Evolutionary conservation across 1,140 invertebrate species (phyloP), one percentile per base, ranked within the genome.

Genomic region (Bombus confusus): DNA sequence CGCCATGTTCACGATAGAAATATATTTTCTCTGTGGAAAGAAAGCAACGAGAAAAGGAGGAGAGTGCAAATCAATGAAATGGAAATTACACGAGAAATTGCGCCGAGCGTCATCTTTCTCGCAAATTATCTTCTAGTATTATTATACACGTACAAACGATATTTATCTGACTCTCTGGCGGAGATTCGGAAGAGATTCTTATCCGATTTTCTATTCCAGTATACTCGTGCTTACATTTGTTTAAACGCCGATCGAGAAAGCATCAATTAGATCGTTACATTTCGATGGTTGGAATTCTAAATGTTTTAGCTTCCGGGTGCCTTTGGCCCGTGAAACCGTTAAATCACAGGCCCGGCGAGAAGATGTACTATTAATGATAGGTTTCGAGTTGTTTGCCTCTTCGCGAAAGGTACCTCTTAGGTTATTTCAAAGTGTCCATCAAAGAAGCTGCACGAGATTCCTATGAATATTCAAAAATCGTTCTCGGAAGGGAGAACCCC

Each of bases 321-420:
- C 22, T 37, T 31, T 43, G 52, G 73, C 6, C n/a, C 68, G 22
- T 69, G 12, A 34, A 82, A 83, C 62, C 71, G 80, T 75, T 71
- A 84, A 84, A 79, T 59, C 74, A n/a, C 74, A 64, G 75, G 43
- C 37, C 31, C 59, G 43, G 39, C n/a, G 15, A 2, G 39, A 57
- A 74, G 73, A 74, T 59, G 74, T 75, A 37, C 73, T 81, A 81
- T 87, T 88, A 90, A 66, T 72, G 68, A 81, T 78, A 81, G 73
- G 83, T 74, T 52, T 15, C 41, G 62, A 62, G 43, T 62, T n/a
- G 69, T 71, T 52, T 39, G 41, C 68, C 34, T 12, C 39, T 79
- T n/a, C 13, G 28, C 57, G 13, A 76, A 25, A 47, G 37, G 22
- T n/a, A 37, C 25, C 52, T 59, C 22, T 76, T 18, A 39, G 6